These are phyloP conservation scores for Drosophila jambulina DNA, from an alignment of 1,140 invertebrate species.

Conservation along the genomic window DNA sequence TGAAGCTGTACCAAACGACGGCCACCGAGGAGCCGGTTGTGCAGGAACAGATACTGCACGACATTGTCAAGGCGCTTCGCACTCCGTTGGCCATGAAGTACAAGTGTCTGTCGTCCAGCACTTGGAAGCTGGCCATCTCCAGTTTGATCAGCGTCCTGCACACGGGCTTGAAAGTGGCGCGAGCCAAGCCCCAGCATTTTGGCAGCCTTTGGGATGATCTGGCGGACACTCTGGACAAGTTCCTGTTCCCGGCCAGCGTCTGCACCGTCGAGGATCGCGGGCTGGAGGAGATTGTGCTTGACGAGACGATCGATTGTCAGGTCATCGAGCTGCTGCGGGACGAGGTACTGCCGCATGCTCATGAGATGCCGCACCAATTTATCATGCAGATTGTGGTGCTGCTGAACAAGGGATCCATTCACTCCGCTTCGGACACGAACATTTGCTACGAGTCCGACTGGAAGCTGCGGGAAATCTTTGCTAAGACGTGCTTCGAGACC, in stretches of 20 bases:
- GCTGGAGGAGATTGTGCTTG: slow-evolving; percentile 92
- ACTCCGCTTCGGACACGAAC: slow-evolving; percentile 91
- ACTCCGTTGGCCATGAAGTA: slow-evolving; percentile 94
- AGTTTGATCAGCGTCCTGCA: slow-evolving; percentile 92
- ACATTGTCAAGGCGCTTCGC: slow-evolving; percentile 90
- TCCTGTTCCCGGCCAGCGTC: slow-evolving; percentile 91
- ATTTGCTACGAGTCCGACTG: slow-evolving; percentile 93
- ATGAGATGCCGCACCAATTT: slow-evolving; percentile 93
- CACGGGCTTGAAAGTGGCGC: slow-evolving; percentile 94
- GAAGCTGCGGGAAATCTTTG: slow-evolving; percentile 96
- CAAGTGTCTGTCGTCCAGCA: slow-evolving; percentile 91
- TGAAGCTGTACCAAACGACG: slow-evolving; percentile 93
- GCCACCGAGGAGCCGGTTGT: slow-evolving; percentile 91
- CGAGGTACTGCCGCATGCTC: slow-evolving; percentile 93
- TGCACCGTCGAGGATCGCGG: slow-evolving; percentile 88
- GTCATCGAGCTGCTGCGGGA: slow-evolving; percentile 94
- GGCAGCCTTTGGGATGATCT: slow-evolving; percentile 93
- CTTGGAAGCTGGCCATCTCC: slow-evolving; percentile 94
- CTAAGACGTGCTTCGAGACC: slow-evolving; percentile 98
- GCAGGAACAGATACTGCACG: slow-evolving; percentile 90
- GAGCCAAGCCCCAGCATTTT: slow-evolving; percentile 90
- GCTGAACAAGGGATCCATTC: slow-evolving; percentile 96
- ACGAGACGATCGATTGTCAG: slow-evolving; percentile 94
- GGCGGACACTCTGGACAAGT: slow-evolving; percentile 94
- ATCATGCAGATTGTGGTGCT: slow-evolving; percentile 94